phyloP scores from a whole-genome alignment of 2,888 invertebrate genomes.

The Poecilus cupreus region DNA sequence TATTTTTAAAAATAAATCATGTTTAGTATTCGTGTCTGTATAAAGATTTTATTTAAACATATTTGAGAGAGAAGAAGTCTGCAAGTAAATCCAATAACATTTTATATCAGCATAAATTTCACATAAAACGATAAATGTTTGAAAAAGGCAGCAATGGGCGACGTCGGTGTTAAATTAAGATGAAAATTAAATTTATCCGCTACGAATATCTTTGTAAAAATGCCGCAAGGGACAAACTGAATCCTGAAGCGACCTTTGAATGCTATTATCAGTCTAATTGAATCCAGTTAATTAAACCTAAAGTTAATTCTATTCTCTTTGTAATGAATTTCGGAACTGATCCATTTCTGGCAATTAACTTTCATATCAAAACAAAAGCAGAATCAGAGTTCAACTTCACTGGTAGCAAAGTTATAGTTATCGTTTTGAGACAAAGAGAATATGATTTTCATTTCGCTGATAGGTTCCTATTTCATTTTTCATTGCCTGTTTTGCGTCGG shows the following conservation, averaged over 20 bases:
- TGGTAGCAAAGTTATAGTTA: neutral
- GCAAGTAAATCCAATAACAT: too few species aligned
- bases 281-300: constrained; percentile 54
- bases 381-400: neutral
- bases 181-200: constrained; percentile 50
- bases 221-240: constrained; percentile 35
- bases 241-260: constrained; percentile 12
- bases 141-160: neutral
- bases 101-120: too few species aligned
- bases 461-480: too few species aligned
- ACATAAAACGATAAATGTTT: neutral
- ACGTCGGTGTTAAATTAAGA: constrained; percentile 38
- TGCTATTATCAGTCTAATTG: constrained; percentile 35
- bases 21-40: too few species aligned
- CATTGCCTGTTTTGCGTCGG: too few species aligned
- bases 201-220: constrained; percentile 30
- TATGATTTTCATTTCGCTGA: too few species aligned
- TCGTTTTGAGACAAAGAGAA: neutral
- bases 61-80: too few species aligned
- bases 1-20: too few species aligned
- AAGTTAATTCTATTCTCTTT: constrained; percentile 52
- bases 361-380: constrained; percentile 36
- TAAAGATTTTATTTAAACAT: too few species aligned
- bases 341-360: constrained; percentile 38
- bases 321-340: constrained; percentile 51